phyloP scores from a whole-genome alignment of 1,140 invertebrate species.

The Panagrolaimus sp. region DNA sequence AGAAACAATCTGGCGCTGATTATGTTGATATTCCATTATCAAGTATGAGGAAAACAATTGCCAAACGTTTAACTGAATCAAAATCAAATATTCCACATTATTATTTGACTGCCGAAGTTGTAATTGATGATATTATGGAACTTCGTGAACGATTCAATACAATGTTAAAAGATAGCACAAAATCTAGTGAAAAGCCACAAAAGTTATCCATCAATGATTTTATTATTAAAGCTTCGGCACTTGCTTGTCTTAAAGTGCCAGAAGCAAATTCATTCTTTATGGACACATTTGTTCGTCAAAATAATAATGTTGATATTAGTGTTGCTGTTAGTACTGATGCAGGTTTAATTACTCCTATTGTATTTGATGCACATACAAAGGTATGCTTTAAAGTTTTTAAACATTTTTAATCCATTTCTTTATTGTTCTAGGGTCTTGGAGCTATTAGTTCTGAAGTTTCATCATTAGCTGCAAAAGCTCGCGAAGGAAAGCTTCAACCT shows the following conservation, averaged over 20 bases:
- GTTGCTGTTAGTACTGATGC: constrained; percentile 90
- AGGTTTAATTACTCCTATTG: constrained; percentile 94
- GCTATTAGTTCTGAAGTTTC: constrained; percentile 81
- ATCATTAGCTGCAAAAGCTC: constrained; percentile 77
- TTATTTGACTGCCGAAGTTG: constrained; percentile 80
- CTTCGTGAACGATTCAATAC: constrained; percentile 72
- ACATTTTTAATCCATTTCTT: constrained; percentile 11
- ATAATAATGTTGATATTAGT: constrained; percentile 84
- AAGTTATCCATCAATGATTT: constrained; percentile 95
- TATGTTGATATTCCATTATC: constrained; percentile 78
- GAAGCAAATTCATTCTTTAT: constrained; percentile 92
- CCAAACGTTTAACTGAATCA: constrained; percentile 70
- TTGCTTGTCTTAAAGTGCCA: constrained; percentile 84
- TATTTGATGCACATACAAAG: constrained; percentile 85
- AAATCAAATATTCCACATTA: constrained; percentile 93
- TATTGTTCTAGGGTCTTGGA: constrained; percentile 67
- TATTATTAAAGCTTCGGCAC: constrained; percentile 86
- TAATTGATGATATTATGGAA: constrained; percentile 71
- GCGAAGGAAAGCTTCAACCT: constrained; percentile 86
- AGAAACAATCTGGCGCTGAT: constrained; percentile 36
- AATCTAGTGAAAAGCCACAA: constrained; percentile 34
- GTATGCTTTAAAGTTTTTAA: constrained; percentile 47
- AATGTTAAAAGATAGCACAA: constrained; percentile 67
- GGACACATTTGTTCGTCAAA: constrained; percentile 88
- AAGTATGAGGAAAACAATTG: constrained; percentile 70